phyloP scores from a whole-genome alignment of 2,797 vertebrate species.

The Anguilla pacifica region DNA sequence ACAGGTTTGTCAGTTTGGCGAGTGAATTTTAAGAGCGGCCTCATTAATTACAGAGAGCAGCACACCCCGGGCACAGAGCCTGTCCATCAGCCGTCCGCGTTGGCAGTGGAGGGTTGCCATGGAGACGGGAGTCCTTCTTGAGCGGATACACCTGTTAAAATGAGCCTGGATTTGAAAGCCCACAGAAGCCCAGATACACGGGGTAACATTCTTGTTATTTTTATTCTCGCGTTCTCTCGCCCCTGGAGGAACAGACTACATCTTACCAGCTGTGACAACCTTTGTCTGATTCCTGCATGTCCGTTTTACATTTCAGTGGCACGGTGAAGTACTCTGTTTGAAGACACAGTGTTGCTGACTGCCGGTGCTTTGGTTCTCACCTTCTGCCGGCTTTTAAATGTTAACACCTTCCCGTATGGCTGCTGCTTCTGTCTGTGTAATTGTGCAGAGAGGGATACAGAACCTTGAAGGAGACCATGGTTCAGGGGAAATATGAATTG shows the following conservation, averaged over 20 bases:
- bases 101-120: constrained; percentile 56
- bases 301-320: neutral
- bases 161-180: constrained; percentile 37
- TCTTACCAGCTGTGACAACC: neutral
- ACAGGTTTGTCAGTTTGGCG: constrained; percentile 18
- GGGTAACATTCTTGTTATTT: constrained; percentile 1
- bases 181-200: neutral
- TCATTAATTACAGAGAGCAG: constrained; percentile 43
- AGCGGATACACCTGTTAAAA: constrained; percentile 45
- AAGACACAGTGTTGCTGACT: neutral
- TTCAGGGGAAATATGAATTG: neutral
- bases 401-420: neutral
- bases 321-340: neutral
- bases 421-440: neutral
- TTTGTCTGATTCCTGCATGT: neutral
- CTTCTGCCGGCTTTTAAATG: neutral
- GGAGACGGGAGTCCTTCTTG: constrained; percentile 36
- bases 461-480: neutral
- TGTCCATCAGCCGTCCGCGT: constrained; percentile 49
- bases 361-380: neutral
- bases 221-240: neutral
- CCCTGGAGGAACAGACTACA: neutral
- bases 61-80: constrained; percentile 24
- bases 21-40: neutral
- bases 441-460: neutral